Conservation (phyloP, 2,113 vertebrate genomes). For the Mus musculus region DNA sequence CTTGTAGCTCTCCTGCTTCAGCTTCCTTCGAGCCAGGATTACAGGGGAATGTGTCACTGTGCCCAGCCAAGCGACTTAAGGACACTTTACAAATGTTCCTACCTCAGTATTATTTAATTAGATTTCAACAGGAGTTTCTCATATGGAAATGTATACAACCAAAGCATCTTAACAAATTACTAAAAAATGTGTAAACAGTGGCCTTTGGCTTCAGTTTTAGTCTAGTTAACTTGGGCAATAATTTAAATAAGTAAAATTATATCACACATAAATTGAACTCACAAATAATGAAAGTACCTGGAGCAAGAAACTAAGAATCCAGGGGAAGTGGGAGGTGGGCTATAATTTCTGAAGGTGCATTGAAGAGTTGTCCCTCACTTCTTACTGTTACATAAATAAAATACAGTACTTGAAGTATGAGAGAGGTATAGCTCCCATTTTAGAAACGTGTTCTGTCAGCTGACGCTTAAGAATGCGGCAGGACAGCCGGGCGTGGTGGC, state of each 20-base stretch:
- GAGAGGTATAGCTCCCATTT: not conserved
- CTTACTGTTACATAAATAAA: not conserved
- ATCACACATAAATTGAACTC: not conserved
- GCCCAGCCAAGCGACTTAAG: not conserved
- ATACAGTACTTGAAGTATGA: not conserved
- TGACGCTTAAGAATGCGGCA: conserved; percentile 22
- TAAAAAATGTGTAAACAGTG: not conserved
- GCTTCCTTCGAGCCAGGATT: not conserved
- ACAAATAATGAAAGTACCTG: not conserved
- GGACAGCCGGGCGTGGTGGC: not conserved
- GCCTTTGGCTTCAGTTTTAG: not conserved
- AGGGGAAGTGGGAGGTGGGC: not conserved
- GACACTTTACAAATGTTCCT: not conserved
- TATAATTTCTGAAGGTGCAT: not conserved
- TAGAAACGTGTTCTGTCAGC: not conserved
- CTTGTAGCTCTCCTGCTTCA: not conserved
- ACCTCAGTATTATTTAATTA: conserved; percentile 24
- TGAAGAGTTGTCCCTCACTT: not conserved
- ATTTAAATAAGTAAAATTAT: conserved; percentile 39
- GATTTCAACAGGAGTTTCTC: conserved; percentile 23
- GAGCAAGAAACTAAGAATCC: not conserved
- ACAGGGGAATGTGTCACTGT: not conserved
- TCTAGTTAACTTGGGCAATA: not conserved
- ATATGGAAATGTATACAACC: conserved; percentile 4
- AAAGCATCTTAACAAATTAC: not conserved